phyloP scores from a whole-genome alignment of 2,113 vertebrate species.

The Tupaia chinensis region DNA sequence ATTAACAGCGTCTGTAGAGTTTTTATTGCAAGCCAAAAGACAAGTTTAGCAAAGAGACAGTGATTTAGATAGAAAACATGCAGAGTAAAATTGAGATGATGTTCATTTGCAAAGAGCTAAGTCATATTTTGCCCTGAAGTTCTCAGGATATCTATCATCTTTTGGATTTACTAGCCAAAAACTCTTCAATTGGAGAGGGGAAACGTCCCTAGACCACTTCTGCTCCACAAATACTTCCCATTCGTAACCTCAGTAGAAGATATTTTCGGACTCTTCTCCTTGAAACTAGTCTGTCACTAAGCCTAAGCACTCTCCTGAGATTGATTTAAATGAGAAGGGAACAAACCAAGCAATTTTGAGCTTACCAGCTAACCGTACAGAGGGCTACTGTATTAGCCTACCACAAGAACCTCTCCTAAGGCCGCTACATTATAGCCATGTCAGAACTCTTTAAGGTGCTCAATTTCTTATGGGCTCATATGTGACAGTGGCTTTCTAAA shows the following conservation, averaged over 20 bases:
- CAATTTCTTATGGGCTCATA: neutral
- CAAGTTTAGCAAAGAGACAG: neutral
- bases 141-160: neutral
- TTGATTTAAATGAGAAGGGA: neutral
- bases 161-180: neutral
- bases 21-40: slow-evolving; percentile 1
- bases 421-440: neutral
- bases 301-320: neutral
- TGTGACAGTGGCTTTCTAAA: neutral
- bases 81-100: neutral
- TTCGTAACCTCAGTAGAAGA: neutral
- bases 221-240: neutral
- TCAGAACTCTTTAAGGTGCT: neutral
- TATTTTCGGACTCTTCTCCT: neutral
- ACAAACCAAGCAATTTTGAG: neutral
- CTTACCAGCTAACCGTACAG: neutral
- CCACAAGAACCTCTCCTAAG: neutral
- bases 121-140: neutral
- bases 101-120: neutral
- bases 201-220: neutral
- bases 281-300: neutral
- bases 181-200: neutral
- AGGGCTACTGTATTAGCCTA: neutral
- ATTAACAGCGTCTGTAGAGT: neutral
- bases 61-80: neutral